Base-by-base conservation (phyloP, 2,797 vertebrate genomes). In the Neosilurus mollespiculum region DNA sequence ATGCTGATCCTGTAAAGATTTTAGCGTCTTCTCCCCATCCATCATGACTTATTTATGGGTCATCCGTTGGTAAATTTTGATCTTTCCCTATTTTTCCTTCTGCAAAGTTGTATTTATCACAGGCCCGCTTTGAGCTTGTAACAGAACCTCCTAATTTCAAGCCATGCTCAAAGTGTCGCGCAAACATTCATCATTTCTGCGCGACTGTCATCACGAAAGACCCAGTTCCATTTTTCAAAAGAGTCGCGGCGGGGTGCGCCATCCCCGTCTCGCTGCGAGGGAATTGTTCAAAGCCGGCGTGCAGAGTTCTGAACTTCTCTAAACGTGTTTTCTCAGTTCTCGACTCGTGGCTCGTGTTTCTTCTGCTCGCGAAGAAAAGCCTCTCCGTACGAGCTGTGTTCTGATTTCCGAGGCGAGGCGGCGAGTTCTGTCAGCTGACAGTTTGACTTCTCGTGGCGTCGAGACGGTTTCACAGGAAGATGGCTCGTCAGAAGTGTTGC, bases 161-260 rank as follows among this genome's bases (percentile, higher is more conserved):
- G 90, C 90, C 90, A 88, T 9, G 54, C 66, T 80, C 81, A 54
- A 82, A 79, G 85, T 75, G 71, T 89, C 86, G 86, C 26, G 3
- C 58, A 83, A 53, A 80, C 90, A 91, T 93, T 90, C 79, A 92
- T 93, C 92, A 92, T 88, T 88, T 78, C 89, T 90, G 90, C 86
- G 91, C 89, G 81, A 89, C 86, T 92, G 82, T 73, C 86, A 88
- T 86, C 73, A 78, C 81, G 24, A 77, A 81, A 81, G 85, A 87
- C 88, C 34, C 0, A 16, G 20, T 49, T 43, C 24, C 84, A 89
- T 92, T 90, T 90, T 92, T 88, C 90, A 86, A 1, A 26, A 18
- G 12, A 9, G 2, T 62, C 4, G 67, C 12, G 24, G 51, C 7
- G 1, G 3, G 53, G 22, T 8, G 30, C 11, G 9, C 9, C 3